These are phyloP conservation scores for Imbricaverruca yamaguchii DNA, from an alignment of 2,888 invertebrate genomes.

Conservation along the genomic window DNA sequence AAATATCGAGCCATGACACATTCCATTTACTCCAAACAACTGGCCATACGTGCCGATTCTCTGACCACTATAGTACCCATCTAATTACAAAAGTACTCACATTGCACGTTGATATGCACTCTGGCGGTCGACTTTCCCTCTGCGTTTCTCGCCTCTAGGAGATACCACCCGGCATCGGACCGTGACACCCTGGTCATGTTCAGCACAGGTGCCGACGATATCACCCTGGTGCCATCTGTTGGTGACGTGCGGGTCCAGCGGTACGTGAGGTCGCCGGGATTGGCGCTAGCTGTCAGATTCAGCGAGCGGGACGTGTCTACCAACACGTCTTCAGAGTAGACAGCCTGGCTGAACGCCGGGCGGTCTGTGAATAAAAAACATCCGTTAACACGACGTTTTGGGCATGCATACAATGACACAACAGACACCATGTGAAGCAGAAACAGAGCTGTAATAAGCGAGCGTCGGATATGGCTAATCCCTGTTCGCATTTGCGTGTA, in stretches of 20 bases:
- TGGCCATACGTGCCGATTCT: no score
- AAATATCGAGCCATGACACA: no score
- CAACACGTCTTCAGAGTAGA: slow-evolving; percentile 27
- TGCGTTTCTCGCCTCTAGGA: slow-evolving; percentile 29
- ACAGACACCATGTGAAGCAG: no score
- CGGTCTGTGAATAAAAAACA: background rate
- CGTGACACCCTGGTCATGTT: slow-evolving; percentile 26
- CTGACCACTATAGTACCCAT: no score
- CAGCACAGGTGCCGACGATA: slow-evolving; percentile 28
- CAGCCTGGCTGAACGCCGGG: background rate
- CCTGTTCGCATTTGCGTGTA: no score
- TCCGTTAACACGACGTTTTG: no score
- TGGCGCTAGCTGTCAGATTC: slow-evolving; percentile 32
- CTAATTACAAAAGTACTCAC: slow-evolving; percentile 25
- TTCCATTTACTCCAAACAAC: no score
- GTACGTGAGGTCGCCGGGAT: slow-evolving; percentile 29
- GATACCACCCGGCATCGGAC: slow-evolving; percentile 30
- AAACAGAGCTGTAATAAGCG: no score
- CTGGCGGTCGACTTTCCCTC: slow-evolving; percentile 29
- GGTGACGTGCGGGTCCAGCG: background rate
- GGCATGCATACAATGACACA: no score
- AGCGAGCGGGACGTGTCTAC: slow-evolving; percentile 28
- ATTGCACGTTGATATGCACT: slow-evolving; percentile 31
- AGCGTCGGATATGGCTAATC: no score
- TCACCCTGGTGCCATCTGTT: slow-evolving; percentile 23